Conservation (phyloP, 2,113 vertebrate genomes). For the Pandion haliaetus region DNA sequence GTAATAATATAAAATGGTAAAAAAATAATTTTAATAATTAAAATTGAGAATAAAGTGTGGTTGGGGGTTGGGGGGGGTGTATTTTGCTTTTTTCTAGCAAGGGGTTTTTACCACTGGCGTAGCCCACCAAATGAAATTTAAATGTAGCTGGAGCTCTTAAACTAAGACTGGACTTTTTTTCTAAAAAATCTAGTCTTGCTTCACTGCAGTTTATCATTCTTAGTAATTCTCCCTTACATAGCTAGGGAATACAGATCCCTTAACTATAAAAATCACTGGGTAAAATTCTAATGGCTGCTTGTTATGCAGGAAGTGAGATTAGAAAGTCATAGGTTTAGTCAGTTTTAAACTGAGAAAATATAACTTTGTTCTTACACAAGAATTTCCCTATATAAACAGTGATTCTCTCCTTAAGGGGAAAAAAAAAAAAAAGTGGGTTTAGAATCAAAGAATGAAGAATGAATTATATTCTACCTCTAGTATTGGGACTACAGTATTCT, state of each 20-base stretch:
- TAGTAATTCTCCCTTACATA: neutral
- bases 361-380: neutral
- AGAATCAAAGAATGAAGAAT: neutral
- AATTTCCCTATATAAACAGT: neutral
- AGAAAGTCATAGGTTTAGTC: neutral
- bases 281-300: neutral
- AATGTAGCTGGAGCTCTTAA: neutral
- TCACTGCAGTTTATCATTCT: neutral
- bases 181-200: neutral
- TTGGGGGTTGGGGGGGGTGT: fast-evolving
- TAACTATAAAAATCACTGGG: neutral
- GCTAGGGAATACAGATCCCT: neutral
- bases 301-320: neutral
- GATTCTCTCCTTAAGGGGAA: neutral
- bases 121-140: neutral
- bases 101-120: neutral
- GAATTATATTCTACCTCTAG: neutral
- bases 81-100: neutral
- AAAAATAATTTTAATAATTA: neutral
- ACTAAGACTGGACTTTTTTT: neutral
- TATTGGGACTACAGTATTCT: neutral
- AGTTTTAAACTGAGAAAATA: neutral
- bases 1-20: neutral
- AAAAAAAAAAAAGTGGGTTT: neutral
- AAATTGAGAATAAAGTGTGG: neutral